These are phyloP conservation scores for Baryphthengus martii DNA, from an alignment of 2,113 vertebrate genomes.

Conservation along the genomic window DNA sequence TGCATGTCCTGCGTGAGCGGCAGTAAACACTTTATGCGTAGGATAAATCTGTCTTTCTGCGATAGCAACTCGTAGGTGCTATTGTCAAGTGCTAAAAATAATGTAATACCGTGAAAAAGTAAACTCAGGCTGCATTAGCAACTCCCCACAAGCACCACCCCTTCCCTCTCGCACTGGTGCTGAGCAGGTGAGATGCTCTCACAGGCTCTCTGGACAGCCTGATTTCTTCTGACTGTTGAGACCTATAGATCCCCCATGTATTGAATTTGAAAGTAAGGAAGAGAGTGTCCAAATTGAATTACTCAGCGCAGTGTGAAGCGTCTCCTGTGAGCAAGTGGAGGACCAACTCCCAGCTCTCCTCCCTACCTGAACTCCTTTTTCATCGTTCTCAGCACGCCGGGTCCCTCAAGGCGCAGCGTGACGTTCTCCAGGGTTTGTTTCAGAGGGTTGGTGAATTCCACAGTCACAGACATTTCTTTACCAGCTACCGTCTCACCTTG, in stretches of 20 bases:
- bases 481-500: slow-evolving; percentile 69
- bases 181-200: background rate
- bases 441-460: slow-evolving; percentile 91
- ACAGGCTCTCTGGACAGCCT: background rate
- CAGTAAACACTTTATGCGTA: background rate
- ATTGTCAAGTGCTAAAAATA: slow-evolving; percentile 27
- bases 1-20: background rate
- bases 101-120: background rate
- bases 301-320: background rate
- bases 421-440: slow-evolving; percentile 77
- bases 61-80: background rate
- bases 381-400: slow-evolving; percentile 75
- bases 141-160: background rate
- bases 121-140: background rate
- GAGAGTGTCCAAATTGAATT: background rate
- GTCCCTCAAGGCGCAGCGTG: slow-evolving; percentile 84
- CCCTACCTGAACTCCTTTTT: slow-evolving; percentile 82
- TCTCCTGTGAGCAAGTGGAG: background rate
- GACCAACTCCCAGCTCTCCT: background rate
- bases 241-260: background rate
- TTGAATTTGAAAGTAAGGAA: background rate
- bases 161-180: background rate
- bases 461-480: slow-evolving; percentile 77
- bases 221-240: background rate
- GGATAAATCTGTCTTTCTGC: background rate